Evolutionary conservation across 2,888 invertebrate species (phyloP), one percentile per base, ranked within the genome.

Genomic region (Chaetoderma sp.): DNA sequence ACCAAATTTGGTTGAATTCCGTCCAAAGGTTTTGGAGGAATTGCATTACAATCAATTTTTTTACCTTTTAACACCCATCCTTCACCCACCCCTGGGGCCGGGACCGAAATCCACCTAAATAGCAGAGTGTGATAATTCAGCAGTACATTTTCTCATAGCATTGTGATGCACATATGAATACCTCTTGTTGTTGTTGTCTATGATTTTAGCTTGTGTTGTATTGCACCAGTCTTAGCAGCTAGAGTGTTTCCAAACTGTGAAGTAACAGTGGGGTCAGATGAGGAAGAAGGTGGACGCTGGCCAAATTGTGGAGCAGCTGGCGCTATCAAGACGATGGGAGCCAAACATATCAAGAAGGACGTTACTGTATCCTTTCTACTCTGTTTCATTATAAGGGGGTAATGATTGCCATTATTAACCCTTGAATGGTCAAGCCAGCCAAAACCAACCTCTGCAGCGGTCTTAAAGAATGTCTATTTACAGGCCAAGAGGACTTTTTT

Each of bases 191-290:
- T 16, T 16, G n/a, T 16, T n/a, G n/a, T n/a, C n/a, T n/a, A n/a
- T n/a, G 52, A 21, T 64, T 67, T 5, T 74, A 86, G 86, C 6
- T 72, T 89, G 58, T 88, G 88, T 63, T 90, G 90, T 76, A 89
- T 90, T 63, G 86, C 90, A 2, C 88, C 89, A 10, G 86, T 88
- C 5, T 71, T 90, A 39, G 86, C 88, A 16, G 89, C 90, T 3
- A 88, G 84, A 73, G 85, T 88, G 1, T 65, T 86, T 10, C 74
- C 64, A 16, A 82, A 82, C 28, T 78, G 80, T 74, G 80, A 84
- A 62, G 78, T 87, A 45, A 87, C 87, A 8, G 78, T 86, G 6
- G 87, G 87, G 0, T 76, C 78, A 13, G 80, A 82, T 47, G 63
- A 77, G 57, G 83, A 85, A 54, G 82, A 81, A 32, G 78, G 74